Base-by-base conservation (phyloP, 2,113 vertebrate species). In the Merops nubicus region DNA sequence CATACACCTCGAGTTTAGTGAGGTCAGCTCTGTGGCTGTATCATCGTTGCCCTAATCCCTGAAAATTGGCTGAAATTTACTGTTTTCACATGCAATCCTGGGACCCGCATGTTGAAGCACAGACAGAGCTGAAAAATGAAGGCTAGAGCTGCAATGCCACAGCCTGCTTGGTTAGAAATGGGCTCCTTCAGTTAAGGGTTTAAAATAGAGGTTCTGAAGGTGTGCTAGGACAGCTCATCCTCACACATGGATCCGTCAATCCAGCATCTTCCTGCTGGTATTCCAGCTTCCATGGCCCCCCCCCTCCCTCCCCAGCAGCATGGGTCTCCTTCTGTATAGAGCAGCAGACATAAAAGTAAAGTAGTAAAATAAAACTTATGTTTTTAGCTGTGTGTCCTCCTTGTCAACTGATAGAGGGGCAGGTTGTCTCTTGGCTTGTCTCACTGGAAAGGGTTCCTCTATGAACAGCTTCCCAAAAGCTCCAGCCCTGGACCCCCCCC, bases 201-300 rank as follows among this genome's bases (percentile, higher is more conserved):
- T 70, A 73, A 84, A 85, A 92, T 62, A 88, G 88, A 68, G 57
- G 25, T 25, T 93, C 57, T 73, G 31, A 85, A 73, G n/a, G 14
- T 91, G 80, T 80, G 45, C 60, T 93, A 85, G 82, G 57, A 64
- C 45, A 83, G 25, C 28, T 73, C 57, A 91, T 79, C n/a, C 29
- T 70, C 3, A 0, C 38, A 36, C 14, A 42, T 2, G 0, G 17
- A n/a, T n/a, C n/a, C n/a, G n/a, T n/a, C n/a, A n/a, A n/a, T n/a
- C n/a, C n/a, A n/a, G n/a, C n/a, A n/a, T n/a, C n/a, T n/a, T n/a
- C n/a, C n/a, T n/a, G n/a, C n/a, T n/a, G n/a, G n/a, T n/a, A n/a
- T 17, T 83, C 63, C 25, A 15, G 17, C 53, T 84, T 73, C 63
- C 36, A 15, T 43, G 63, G 20, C 15, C 17, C 67, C 19, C 22